Conservation (phyloP, 2,797 vertebrate genomes). For the Cossypha heuglini region DNA sequence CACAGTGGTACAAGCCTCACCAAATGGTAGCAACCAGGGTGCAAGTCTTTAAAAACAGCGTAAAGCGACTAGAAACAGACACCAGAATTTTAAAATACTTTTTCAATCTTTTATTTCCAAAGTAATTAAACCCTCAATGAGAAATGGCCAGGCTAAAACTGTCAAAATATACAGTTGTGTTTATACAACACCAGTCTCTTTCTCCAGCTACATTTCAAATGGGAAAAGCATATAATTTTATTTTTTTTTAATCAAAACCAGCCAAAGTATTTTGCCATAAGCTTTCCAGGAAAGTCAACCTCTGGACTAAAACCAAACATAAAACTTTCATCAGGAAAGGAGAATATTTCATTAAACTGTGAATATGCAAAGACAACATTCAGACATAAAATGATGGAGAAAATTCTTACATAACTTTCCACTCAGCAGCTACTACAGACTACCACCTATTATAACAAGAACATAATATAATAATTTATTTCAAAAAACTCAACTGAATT, state of each 20-base stretch:
- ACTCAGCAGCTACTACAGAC: not conserved
- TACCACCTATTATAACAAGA: not conserved
- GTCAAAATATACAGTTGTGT: not conserved
- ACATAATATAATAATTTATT: not conserved
- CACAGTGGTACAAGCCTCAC: not conserved
- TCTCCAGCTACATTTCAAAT: not conserved
- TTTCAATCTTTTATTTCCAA: not conserved
- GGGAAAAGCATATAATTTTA: not conserved
- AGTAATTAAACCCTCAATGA: not conserved
- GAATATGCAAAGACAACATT: not conserved
- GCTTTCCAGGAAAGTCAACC: slow-evolving; percentile 22
- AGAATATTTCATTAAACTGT: not conserved
- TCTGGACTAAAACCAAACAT: slow-evolving; percentile 7
- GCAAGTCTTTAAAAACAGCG: not conserved
- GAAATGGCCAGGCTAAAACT: not conserved
- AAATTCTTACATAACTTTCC: not conserved
- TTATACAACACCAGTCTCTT: not conserved
- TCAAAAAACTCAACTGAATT: not conserved
- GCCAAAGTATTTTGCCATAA: slow-evolving; percentile 9
- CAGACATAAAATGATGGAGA: not conserved
- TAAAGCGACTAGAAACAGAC: not conserved
- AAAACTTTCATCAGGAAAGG: not conserved
- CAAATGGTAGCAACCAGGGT: not conserved
- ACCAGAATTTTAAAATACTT: not conserved
- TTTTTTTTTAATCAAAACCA: not conserved